Evolutionary conservation across 2,797 vertebrate genomes (phyloP).

Genomic region (Poecilia velifera): DNA sequence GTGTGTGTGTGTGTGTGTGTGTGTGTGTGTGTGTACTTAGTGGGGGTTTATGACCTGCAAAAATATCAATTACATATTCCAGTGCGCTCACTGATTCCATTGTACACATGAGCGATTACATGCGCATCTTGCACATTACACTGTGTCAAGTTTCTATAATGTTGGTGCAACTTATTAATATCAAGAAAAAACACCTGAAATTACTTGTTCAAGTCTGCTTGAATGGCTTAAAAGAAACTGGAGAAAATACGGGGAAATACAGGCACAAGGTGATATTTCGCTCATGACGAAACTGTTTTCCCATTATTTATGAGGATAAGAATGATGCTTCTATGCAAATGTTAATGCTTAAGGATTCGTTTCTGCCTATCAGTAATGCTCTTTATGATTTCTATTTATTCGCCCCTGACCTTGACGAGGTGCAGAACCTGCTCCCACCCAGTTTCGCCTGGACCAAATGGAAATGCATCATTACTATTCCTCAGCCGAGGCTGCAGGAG

Average conservation of each 20-base stretch:
- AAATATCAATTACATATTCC: slow-evolving; percentile 62
- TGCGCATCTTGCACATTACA: slow-evolving; percentile 29
- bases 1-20: not conserved
- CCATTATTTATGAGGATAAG: slow-evolving; percentile 49
- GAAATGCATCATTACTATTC: slow-evolving; percentile 70
- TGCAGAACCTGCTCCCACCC: slow-evolving; percentile 25
- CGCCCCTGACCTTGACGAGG: slow-evolving; percentile 65
- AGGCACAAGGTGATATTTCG: slow-evolving; percentile 39
- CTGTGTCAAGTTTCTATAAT: slow-evolving; percentile 36
- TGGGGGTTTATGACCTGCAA: slow-evolving; percentile 38
- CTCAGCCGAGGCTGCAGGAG: slow-evolving; percentile 33
- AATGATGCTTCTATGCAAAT: slow-evolving; percentile 47
- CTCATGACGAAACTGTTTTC: slow-evolving; percentile 4
- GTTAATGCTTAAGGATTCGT: slow-evolving; percentile 52
- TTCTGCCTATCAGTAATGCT: slow-evolving; percentile 55
- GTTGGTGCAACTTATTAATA: slow-evolving; percentile 42
- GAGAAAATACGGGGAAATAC: slow-evolving; percentile 25
- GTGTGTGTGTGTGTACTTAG: not conserved
- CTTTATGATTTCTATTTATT: slow-evolving; percentile 50
- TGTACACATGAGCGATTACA: slow-evolving; percentile 34
- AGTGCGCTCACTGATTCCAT: slow-evolving; percentile 47
- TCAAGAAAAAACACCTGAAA: slow-evolving; percentile 24
- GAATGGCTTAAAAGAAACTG: slow-evolving; percentile 22
- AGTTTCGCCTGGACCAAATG: slow-evolving; percentile 50
- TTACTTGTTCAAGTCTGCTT: slow-evolving; percentile 14